Evolutionary conservation across 2,888 invertebrate species (phyloP), one percentile per base, ranked within the genome.

Genomic region (Dastarcus helophoroides): DNA sequence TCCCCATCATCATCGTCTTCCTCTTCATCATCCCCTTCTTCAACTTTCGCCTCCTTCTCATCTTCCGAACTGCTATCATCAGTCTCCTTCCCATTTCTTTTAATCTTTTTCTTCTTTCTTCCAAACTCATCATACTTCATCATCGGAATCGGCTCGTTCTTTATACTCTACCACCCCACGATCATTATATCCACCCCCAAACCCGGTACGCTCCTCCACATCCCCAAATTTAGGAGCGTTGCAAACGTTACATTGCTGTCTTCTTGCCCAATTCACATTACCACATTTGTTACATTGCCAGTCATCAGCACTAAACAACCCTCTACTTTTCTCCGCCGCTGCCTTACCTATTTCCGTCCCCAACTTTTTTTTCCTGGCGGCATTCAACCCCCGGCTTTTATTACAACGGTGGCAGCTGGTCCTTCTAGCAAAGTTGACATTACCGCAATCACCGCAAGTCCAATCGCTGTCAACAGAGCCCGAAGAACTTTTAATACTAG

Each of bases 241-340:
- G 63, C 98, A 98, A 68, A 98, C 89, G 63, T 98, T 98, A 64
- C 98, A 98, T 31, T 86, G 88, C 53, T 81, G 82, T 32, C 98
- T 71, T 40, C 94, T 71, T 13, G 97, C 95, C 98, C 94, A 94
- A 63, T 98, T 98, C 7, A 98, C 97, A 63, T 98, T 98, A n/a
- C 95, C 95, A 66, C 98, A 98, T 69, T 95, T 95, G 63, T 88
- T 90, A 62, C 98, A 98, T 57, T 94, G 91, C 98, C 98, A 98
- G 63, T 98, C 98, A 60, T 98, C 97, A 19, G 98, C 97, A 63
- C 91, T 90, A 60, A 76, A 79, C 36, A 94, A 68, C n/a, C 94
- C 94, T 47, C 90, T 78, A 51, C 93, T 93, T 64, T 97, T 97
- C 60, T 98, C 98, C 0, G 98, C 98, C 17, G 94, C 90, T 12